Conservation (phyloP, 2,113 vertebrate genomes). For the Phodopus roborovskii region DNA sequence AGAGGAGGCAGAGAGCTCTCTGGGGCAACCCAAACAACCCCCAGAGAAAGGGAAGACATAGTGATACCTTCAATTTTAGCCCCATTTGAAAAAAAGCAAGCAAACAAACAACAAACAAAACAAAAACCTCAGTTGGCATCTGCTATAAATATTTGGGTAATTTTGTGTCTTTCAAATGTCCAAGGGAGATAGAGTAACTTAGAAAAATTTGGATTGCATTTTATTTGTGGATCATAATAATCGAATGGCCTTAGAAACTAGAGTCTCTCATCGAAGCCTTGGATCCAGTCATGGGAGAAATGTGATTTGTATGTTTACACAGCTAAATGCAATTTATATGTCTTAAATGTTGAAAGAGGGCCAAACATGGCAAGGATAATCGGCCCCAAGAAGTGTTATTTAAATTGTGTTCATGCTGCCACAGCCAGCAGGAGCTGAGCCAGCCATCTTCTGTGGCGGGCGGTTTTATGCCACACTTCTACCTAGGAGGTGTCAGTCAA, state of each 20-base stretch:
- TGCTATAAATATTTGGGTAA: background rate
- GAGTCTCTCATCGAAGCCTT: background rate
- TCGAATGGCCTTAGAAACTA: constrained; percentile 24
- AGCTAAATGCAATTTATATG: constrained; percentile 22
- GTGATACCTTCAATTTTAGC: accelerated
- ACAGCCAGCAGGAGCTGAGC: background rate
- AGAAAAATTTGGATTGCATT: background rate
- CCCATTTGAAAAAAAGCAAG: background rate
- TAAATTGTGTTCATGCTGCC: accelerated
- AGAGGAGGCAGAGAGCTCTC: accelerated
- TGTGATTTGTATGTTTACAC: constrained; percentile 24
- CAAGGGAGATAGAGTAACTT: background rate
- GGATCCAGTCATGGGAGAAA: constrained; percentile 39
- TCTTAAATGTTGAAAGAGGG: constrained; percentile 43
- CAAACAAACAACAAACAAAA: no score
- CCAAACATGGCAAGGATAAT: background rate
- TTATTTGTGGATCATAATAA: background rate
- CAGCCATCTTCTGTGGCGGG: accelerated
- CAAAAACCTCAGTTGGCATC: no score
- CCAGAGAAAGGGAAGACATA: accelerated
- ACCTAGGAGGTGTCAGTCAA: background rate
- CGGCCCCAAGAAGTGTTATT: background rate
- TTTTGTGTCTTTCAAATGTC: background rate
- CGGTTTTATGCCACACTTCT: background rate
- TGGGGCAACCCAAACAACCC: accelerated